phyloP scores from a whole-genome alignment of 2,888 invertebrate species.

The Aelia acuminata region DNA sequence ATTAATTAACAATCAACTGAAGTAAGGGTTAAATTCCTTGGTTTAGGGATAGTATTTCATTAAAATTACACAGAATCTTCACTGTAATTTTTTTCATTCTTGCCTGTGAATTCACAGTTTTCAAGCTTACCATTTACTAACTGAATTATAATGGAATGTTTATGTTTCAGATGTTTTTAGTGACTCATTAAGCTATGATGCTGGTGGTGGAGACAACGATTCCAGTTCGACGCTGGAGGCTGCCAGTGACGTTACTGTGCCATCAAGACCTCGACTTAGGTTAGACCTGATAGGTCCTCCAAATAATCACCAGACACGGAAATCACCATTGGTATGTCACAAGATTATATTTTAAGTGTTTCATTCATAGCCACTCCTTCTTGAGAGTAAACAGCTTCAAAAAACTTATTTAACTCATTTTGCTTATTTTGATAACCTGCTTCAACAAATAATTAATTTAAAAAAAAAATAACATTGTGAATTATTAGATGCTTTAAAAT shows the following conservation, averaged over 20 bases:
- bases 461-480: too few relatives aligned
- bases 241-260: conserved; percentile 63
- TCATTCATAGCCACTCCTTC: not conserved
- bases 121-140: not conserved
- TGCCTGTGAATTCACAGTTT: not conserved
- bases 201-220: conserved; percentile 66
- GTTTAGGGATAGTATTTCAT: too few relatives aligned
- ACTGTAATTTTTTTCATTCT: too few relatives aligned
- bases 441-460: too few relatives aligned
- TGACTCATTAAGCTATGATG: conserved; percentile 61
- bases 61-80: too few relatives aligned
- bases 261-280: conserved; percentile 67
- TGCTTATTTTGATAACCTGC: too few relatives aligned
- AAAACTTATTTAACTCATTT: too few relatives aligned
- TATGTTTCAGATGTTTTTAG: conserved; percentile 61
- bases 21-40: too few relatives aligned
- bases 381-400: not conserved
- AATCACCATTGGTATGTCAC: conserved; percentile 66
- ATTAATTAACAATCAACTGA: too few relatives aligned
- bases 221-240: conserved; percentile 67
- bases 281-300: conserved; percentile 68
- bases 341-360: not conserved
- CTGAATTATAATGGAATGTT: not conserved
- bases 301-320: conserved; percentile 65
- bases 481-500: too few relatives aligned